Conservation (phyloP, 1,140 invertebrate genomes). For the Acyrthosiphon pisum region DNA sequence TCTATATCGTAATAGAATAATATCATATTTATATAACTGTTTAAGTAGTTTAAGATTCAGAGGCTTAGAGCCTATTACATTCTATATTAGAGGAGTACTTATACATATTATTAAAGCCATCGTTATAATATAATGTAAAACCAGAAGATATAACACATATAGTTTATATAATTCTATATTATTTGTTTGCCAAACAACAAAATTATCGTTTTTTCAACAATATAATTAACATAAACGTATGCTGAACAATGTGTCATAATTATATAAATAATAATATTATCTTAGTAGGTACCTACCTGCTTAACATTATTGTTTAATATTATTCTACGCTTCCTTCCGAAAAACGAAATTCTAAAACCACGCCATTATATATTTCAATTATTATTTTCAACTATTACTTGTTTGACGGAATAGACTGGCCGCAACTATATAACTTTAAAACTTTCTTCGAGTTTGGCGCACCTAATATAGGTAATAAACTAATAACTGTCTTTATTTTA, state of each 20-base stretch:
- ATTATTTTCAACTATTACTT: neutral
- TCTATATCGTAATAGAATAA: neutral
- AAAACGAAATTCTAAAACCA: neutral
- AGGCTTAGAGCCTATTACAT: neutral
- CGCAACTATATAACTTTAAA: neutral
- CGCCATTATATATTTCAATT: neutral
- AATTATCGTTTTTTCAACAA: neutral
- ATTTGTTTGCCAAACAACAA: neutral
- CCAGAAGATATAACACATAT: neutral
- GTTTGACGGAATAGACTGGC: neutral
- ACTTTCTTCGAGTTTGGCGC: neutral
- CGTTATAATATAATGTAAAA: neutral
- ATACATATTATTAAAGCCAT: neutral
- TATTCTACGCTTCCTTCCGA: neutral
- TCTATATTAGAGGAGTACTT: neutral
- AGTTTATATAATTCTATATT: neutral
- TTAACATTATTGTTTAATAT: neutral
- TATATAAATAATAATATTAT: neutral
- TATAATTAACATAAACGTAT: neutral
- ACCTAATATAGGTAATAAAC: too few species aligned
- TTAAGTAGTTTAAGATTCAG: neutral
- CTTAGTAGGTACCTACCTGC: neutral
- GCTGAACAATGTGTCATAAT: neutral
- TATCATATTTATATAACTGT: neutral
- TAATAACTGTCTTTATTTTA: neutral